Conservation (phyloP, 2,113 vertebrate species). For the Zapus hudsonius region DNA sequence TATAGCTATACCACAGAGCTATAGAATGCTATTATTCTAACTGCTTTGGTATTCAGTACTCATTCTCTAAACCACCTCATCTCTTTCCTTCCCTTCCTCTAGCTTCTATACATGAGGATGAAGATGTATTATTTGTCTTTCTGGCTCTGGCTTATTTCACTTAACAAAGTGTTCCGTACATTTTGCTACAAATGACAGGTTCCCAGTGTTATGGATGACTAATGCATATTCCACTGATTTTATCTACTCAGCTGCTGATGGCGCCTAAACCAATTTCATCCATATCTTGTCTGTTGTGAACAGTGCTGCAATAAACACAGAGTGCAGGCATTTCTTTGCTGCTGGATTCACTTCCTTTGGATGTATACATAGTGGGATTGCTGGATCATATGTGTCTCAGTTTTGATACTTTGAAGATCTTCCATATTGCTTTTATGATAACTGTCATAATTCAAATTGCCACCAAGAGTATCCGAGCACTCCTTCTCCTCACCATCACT, state of each 20-base stretch:
- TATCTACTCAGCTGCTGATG: background rate
- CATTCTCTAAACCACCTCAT: background rate
- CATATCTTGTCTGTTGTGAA: background rate
- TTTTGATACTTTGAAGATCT: too few species aligned
- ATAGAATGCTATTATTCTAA: background rate
- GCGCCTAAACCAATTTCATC: background rate
- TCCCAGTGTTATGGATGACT: background rate
- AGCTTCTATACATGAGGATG: background rate
- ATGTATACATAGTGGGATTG: too few species aligned
- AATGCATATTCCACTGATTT: too few species aligned
- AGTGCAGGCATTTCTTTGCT: background rate
- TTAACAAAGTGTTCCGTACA: background rate
- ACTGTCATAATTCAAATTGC: background rate
- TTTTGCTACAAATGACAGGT: background rate
- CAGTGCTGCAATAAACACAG: background rate
- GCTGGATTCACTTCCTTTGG: background rate
- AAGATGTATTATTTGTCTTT: background rate
- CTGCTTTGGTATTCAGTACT: background rate
- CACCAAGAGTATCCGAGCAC: background rate
- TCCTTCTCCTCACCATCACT: background rate
- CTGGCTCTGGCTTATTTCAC: background rate
- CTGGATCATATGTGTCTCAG: too few species aligned
- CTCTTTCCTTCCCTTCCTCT: too few species aligned
- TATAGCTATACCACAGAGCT: background rate
- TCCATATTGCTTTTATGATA: too few species aligned